Base-by-base conservation (phyloP, 2,113 vertebrate species). In the Nesoenas mayeri region DNA sequence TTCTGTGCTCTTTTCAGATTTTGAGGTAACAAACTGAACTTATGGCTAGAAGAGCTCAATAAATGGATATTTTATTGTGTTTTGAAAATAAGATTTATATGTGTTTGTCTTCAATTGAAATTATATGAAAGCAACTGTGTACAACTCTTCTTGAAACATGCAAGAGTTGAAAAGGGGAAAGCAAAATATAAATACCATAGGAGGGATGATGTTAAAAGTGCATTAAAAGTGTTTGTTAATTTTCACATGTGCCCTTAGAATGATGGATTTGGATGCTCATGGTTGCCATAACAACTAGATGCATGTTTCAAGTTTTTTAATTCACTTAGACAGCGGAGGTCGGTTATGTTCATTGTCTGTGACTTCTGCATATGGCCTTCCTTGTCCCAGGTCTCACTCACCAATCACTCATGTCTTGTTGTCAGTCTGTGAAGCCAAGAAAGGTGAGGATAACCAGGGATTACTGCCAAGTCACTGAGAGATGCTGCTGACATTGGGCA, bases 271-370 rank as follows among this genome's bases (percentile, higher is more conserved):
- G 92, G 84, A 79, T 74, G 64, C 10, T 93, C 31, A 54, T 25
- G 4, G 61, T 94, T 97, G 51, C 85, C 79, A 84, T 90, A 83
- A 93, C 71, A 96, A 97, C 85, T 24, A 88, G 85, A 88, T 85
- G 85, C 50, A 72, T 64, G 19, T 80, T 38, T 71, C 60, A 81
- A 66, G 11, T 18, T 77, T 85, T 72, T 40, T 0, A 78, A 71
- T 81, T 89, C 10, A 8, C n/a, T 83, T 73, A 29, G 56, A n/a
- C 15, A 60, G 34, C 14, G 58, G 69, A 85, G 31, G 4, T 67
- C 47, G 8, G 15, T 47, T 29, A 28, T 4, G 7, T 44, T 93
- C 18, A 31, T 26, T 74, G 19, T 64, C 71, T 79, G 44, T 62
- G n/a, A 66, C 24, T 18, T 61, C 32, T 42, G 51, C 11, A 14